Evolutionary conservation across 2,113 vertebrate genomes (phyloP), one percentile per base, ranked within the genome.

Genomic region (Serinus canaria): DNA sequence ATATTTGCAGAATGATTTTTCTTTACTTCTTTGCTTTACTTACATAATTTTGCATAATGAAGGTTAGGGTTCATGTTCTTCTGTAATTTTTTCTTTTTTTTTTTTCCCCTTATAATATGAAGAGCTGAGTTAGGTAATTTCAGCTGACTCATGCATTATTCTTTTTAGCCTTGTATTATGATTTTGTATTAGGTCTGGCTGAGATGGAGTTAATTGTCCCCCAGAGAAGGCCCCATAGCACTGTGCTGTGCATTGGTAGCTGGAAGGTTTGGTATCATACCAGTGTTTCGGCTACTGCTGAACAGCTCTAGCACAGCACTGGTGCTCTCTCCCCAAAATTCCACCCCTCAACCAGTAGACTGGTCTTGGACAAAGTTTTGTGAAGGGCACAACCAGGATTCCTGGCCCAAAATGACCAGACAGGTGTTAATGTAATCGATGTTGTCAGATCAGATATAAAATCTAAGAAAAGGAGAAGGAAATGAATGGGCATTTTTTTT

Each of bases 31-130:
- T 95, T 93, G 33, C 21, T 87, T 88, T 44, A 95, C 96, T 95
- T 96, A 68, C 67, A 96, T 92, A 83, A 33, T 83, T 96, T 92
- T 96, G 41, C 85, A 96, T 95, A 97, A 95, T 78, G 11, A 83
- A 77, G 63, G 83, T 95, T 93, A 73, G 74, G 10, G 30, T 84
- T 94, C 68, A 66, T 69, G 20, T 84, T 55, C 58, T 67, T 66
- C 23, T 85, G 7, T 53, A 58, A 44, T 15, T 77, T 21, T 15
- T 11, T 9, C 0, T 2, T 27, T 25, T 2, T 41, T 19, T 14
- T 22, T 20, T 46, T 44, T 2, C 39, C 52, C 13, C 21, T 87
- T 74, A 72, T 35, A 64, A 79, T 92, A 79, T 59, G 47, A 82
- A 88, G 39, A 18, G 7, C 35, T 76, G 62, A 87, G 28, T 92